A percentile compares a stretch with the other conserved stretches of the same genome.
Evolutionary conservation across 2,797 vertebrate genomes (phyloP).

Genomic region (Acanthiza pusilla): DNA sequence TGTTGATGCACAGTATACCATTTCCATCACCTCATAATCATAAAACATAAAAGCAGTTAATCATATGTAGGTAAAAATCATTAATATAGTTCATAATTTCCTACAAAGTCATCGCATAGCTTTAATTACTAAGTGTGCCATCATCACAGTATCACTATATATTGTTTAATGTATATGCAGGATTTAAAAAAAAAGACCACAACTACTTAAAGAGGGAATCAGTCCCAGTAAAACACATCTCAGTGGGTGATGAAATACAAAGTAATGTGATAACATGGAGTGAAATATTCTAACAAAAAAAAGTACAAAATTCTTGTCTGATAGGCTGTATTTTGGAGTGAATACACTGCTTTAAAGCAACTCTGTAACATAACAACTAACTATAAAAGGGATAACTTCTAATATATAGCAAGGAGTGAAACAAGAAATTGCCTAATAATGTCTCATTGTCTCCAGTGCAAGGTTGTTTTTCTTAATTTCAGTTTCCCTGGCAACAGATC

Average conservation of each 20-base stretch:
- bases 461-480: background rate
- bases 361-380: background rate
- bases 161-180: background rate
- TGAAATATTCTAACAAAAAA: background rate
- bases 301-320: background rate
- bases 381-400: background rate
- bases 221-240: background rate
- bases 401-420: background rate
- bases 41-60: background rate
- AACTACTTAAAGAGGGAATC: background rate
- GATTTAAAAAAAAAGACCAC: background rate
- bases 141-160: background rate
- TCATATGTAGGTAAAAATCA: background rate
- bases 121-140: background rate
- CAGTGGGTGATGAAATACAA: background rate
- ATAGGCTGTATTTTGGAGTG: background rate
- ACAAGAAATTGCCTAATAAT: background rate
- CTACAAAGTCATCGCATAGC: background rate
- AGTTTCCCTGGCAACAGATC: background rate
- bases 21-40: background rate
- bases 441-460: background rate
- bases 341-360: background rate
- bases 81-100: background rate
- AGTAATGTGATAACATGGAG: background rate
- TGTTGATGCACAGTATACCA: background rate